A percentile compares a stretch with the other conserved stretches of the same genome.
Evolutionary conservation across 2,797 vertebrate genomes (phyloP).

Genomic region (Prionace glauca): DNA sequence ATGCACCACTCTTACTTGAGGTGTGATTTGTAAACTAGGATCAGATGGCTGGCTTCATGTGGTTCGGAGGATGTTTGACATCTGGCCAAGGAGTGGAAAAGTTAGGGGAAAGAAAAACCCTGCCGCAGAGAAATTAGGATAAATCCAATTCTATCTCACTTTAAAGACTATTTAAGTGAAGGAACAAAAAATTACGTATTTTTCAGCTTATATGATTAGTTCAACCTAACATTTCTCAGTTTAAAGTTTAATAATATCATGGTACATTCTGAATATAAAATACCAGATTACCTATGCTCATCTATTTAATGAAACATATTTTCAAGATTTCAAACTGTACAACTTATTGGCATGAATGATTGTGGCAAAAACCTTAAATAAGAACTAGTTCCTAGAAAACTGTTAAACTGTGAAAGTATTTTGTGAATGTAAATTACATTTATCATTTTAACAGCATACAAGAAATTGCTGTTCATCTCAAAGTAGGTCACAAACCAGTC

Average conservation of each 20-base stretch:
- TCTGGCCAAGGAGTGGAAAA: slow-evolving; percentile 42
- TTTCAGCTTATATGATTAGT: not conserved
- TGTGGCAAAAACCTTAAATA: not conserved
- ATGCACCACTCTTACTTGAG: slow-evolving; percentile 43
- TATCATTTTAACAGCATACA: not conserved
- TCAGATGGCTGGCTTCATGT: slow-evolving; percentile 42
- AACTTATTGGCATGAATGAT: not conserved
- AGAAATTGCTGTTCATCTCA: slow-evolving; percentile 33
- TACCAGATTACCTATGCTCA: not conserved
- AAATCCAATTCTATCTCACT: not conserved
- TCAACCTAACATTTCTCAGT: not conserved
- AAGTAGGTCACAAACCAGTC: slow-evolving; percentile 60
- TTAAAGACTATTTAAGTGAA: not conserved
- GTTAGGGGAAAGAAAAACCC: slow-evolving; percentile 39
- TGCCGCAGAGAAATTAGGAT: slow-evolving; percentile 48
- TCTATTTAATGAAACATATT: not conserved
- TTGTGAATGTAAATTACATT: not conserved
- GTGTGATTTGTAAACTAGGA: slow-evolving; percentile 40
- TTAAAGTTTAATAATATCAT: not conserved
- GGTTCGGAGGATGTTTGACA: slow-evolving; percentile 39
- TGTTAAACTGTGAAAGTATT: not conserved
- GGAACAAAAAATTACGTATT: not conserved
- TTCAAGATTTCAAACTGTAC: not conserved
- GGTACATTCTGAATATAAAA: not conserved
- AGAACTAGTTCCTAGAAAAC: not conserved